A percentile compares a stretch with the other conserved stretches of the same genome.
These are phyloP conservation scores for Fregata magnificens DNA, from an alignment of 2,113 vertebrate genomes.

Conservation along the genomic window DNA sequence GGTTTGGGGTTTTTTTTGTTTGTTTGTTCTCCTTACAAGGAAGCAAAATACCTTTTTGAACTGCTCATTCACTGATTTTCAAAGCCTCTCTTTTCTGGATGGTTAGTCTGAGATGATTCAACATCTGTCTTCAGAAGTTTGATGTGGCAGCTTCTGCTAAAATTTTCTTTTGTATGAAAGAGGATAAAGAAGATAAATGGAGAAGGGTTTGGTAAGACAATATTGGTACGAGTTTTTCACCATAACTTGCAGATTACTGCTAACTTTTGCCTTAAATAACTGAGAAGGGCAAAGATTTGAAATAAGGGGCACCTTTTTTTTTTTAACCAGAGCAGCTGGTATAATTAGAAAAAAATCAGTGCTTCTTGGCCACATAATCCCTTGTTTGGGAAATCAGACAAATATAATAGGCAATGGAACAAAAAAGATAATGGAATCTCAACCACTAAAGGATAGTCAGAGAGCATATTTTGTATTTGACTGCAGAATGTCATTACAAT, in stretches of 20 bases:
- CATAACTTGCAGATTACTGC: not conserved
- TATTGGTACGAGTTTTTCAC: not conserved
- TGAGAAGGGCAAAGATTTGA: not conserved
- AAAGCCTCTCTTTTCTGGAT: not conserved
- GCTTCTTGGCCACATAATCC: not conserved
- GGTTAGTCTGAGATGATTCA: not conserved
- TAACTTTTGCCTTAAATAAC: not conserved
- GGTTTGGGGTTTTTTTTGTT: not conserved
- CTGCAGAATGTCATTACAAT: not conserved
- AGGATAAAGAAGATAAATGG: not conserved
- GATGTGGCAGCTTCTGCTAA: not conserved
- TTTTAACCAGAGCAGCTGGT: not conserved
- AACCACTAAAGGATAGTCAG: not conserved
- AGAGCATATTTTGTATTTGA: not conserved
- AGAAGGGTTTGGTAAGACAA: not conserved
- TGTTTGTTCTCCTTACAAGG: not conserved
- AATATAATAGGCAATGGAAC: not conserved
- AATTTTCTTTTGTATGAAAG: not conserved
- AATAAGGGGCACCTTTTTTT: not conserved
- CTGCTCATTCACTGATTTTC: not conserved
- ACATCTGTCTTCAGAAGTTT: not conserved
- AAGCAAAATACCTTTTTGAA: not conserved
- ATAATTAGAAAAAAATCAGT: not conserved
- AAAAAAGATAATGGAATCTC: not conserved
- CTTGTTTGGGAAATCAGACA: not conserved